Base-by-base conservation (phyloP, 2,113 vertebrate genomes). In the Triplophysa siluroides region DNA sequence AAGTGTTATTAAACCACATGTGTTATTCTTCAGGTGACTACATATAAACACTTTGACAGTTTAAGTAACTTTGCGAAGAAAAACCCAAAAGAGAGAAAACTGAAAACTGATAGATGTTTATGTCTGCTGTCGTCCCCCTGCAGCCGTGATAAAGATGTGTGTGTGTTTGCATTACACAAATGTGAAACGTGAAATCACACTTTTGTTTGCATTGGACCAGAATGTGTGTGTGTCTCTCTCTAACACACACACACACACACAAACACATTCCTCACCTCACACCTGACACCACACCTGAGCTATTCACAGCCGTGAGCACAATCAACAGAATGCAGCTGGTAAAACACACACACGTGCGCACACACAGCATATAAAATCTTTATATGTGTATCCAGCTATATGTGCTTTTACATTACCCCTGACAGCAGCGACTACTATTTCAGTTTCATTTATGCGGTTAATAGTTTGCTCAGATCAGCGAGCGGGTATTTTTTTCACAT, bases 281-380 rank as follows among this genome's bases (percentile, higher is more conserved):
- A 78, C 50, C 23, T 71, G 60, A 66, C 76, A 43, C 29, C 19
- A 79, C 67, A 71, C 54, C 65, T 24, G 33, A 62, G 62, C 78
- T 24, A 18, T 38, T 66, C 14, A 33, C 64, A 29, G 64, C 21
- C 21, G 21, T 23, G 29, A 16, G 9, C 18, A 47, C 52, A 73
- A 54, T 33, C n/a, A 73, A 56, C 70, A n/a, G 9, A 24, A 11
- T 69, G 33, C 38, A 69, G 65, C 65, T 68, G 62, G 11, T 43
- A 7, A 23, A 1, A 47, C 13, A 70, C 43, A 52, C 33, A 43
- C 54, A 41, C 23, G 29, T 24, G n/a, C 10, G n/a, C 3, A 64
- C 62, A 64, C 21, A 45, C 3, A 4, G 16, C 2, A 38, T 56
- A 38, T 56, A 14, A 38, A 72, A 38, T 21, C 2, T 21, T 69